A percentile compares a stretch with the other conserved stretches of the same genome.
Conservation (phyloP, 2,113 vertebrate species). For the Columbina picui region DNA sequence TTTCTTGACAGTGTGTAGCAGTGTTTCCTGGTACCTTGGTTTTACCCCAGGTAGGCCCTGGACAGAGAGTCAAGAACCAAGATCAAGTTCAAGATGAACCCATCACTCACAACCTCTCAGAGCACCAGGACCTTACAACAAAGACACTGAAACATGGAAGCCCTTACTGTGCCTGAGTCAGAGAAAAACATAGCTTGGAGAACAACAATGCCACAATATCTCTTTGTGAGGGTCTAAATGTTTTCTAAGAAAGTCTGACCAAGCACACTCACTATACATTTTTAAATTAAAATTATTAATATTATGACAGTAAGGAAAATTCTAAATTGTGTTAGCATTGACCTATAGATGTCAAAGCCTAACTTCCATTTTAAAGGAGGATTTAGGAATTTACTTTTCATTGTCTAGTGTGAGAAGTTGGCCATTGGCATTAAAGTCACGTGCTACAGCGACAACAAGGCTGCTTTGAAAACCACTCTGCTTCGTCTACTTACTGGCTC, state of each 20-base stretch:
- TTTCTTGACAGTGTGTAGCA: neutral
- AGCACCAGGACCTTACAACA: neutral
- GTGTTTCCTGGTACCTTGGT: neutral
- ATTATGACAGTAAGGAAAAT: neutral
- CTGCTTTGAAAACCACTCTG: neutral
- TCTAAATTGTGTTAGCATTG: neutral
- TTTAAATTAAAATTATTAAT: neutral
- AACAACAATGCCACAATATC: fast-evolving
- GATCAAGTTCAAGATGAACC: neutral
- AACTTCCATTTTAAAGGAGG: neutral
- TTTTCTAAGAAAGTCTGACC: neutral
- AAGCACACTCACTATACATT: neutral
- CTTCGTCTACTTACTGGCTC: neutral
- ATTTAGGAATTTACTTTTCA: neutral
- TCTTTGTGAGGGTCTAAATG: neutral
- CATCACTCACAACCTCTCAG: neutral
- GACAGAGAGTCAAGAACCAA: neutral
- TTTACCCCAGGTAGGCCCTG: neutral
- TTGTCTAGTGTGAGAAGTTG: neutral
- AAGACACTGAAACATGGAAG: neutral
- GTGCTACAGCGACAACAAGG: neutral
- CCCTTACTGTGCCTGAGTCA: neutral
- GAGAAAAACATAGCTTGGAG: neutral
- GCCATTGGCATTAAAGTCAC: neutral
- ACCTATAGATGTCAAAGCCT: neutral